Base-by-base conservation (phyloP, 2,888 invertebrate genomes). In the Lithophane leautieri region DNA sequence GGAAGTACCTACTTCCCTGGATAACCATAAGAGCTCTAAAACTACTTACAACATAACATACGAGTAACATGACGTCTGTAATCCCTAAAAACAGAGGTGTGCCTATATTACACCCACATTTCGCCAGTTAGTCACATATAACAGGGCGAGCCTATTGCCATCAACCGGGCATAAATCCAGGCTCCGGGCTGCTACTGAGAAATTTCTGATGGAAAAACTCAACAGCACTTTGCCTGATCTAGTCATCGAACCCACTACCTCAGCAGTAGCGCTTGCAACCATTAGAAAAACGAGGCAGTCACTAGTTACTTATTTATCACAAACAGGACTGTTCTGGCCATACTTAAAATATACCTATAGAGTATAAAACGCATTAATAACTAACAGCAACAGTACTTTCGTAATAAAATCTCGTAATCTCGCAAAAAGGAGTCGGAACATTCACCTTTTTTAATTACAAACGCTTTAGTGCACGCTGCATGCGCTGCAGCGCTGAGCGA, bases 361-460 rank as follows among this genome's bases (percentile, higher is more conserved):
- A 50, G 28, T 63, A 69, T 50, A 83, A 82, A 78, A 70, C 52
- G 14, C 14, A 68, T 67, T 60, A 56, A 73, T 40, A 75, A 84
- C 34, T 34, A 34, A 71, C 34, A 81, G 75, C 65, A 73, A 71
- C 65, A 82, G 72, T 77, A 78, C 81, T 78, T 69, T 78, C 25
- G 69, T 70, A 79, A 80, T 84, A 81, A 85, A 82, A 86, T 78
- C 69, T 81, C 63, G 70, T 85, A 78, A 84, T 85, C 80, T 78
- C 58, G 58, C 67, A 81, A 84, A 87, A 78, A 78, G 82, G 71
- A 81, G 63, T 76, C 78, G 19, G 79, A 78, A 70, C 73, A 76
- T 84, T 82, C 86, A 85, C 86, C 82, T 86, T 90, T 87, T 91
- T 92, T 90, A 90, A 90, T 92, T 90, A 90, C 84, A 88, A 90